Percentiles rank a stretch among this genome's conserved stretches.
Conservation (phyloP, 2,888 invertebrate species). For the Hirtodrosophila cameraria region DNA sequence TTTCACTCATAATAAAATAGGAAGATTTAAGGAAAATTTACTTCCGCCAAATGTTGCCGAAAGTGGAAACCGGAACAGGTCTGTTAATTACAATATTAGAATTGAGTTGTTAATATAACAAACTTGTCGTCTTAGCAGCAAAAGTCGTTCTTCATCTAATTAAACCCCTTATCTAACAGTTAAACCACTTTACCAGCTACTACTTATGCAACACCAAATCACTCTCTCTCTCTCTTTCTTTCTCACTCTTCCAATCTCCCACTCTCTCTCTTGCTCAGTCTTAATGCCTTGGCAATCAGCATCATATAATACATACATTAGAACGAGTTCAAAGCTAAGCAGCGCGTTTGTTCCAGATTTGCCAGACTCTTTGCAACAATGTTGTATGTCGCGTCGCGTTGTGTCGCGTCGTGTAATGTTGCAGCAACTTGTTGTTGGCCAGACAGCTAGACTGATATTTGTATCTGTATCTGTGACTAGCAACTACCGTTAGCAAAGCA, state of each 20-base stretch:
- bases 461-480: constrained; percentile 11
- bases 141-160: constrained; percentile 32
- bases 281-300: constrained; percentile 2
- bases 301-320: constrained; percentile 26
- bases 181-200: constrained; percentile 21
- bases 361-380: constrained; percentile 61
- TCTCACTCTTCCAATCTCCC: no score
- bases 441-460: constrained; percentile 8
- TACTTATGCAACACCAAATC: constrained; percentile 44
- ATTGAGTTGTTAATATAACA: no score
- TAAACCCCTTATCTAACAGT: constrained; percentile 7
- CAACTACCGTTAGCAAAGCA: constrained; percentile 41
- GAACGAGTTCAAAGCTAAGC: constrained; percentile 34
- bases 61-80: no score
- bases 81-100: no score
- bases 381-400: no score
- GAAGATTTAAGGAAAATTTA: no score
- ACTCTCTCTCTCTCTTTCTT: constrained; percentile 10
- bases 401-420: no score
- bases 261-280: neutral
- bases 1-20: no score
- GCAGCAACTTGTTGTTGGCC: constrained; percentile 60
- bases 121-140: constrained; percentile 15
- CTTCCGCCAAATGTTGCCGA: no score
- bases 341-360: constrained; percentile 64